These are phyloP conservation scores for Nemapogon koenigi DNA, from an alignment of 2,888 invertebrate genomes.

Conservation along the genomic window DNA sequence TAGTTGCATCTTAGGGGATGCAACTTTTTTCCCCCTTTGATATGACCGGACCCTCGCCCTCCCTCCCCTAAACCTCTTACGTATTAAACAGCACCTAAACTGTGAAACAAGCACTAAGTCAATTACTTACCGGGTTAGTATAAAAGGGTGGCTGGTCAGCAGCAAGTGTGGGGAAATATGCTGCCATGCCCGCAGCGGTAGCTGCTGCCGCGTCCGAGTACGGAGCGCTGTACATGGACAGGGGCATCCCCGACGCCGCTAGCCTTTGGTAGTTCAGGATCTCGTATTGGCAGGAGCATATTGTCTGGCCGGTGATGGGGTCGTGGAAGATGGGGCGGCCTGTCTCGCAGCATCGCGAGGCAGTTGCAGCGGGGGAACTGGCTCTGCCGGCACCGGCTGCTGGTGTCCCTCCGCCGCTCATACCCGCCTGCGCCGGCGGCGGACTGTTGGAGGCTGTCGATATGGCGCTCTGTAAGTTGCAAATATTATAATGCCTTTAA, in stretches of 20 bases:
- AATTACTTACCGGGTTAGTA: conserved; percentile 82
- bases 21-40: too few relatives aligned
- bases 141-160: conserved; percentile 89
- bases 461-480: conserved; percentile 68
- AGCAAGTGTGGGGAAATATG: conserved; percentile 84
- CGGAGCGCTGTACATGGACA: conserved; percentile 82
- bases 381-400: conserved; percentile 59
- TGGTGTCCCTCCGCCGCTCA: conserved; percentile 63
- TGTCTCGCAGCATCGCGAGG: conserved; percentile 86
- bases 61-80: too few relatives aligned
- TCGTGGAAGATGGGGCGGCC: conserved; percentile 91
- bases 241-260: conserved; percentile 72
- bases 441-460: conserved; percentile 77
- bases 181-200: conserved; percentile 80
- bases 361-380: conserved; percentile 57
- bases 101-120: too few relatives aligned
- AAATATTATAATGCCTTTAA: conserved; percentile 65
- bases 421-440: conserved; percentile 67
- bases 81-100: too few relatives aligned
- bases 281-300: conserved; percentile 91
- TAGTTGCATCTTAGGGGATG: too few relatives aligned
- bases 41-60: too few relatives aligned
- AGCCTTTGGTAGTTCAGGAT: conserved; percentile 85
- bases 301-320: conserved; percentile 86
- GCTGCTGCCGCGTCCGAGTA: conserved; percentile 75